Base-by-base conservation (phyloP, 2,888 invertebrate genomes). In the Melanotus villosus region DNA sequence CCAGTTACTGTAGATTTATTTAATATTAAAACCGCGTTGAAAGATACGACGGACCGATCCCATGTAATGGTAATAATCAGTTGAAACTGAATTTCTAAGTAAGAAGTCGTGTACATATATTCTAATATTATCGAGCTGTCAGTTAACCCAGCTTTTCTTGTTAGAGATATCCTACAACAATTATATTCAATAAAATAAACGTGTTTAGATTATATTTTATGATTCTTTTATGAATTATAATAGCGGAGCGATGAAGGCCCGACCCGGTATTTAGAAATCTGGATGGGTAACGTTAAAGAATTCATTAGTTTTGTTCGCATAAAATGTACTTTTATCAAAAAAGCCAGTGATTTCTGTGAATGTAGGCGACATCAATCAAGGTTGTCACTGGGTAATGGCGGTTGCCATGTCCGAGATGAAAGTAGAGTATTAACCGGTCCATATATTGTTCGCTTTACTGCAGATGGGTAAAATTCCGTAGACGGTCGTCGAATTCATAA, bases 381-480 rank as follows among this genome's bases (percentile, higher is more conserved):
- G 83, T 85, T 86, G 86, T 86, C 87, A 86, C 85, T 85, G 70
- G 85, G 85, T 86, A 86, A 86, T 86, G 86, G 86, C 84, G 84
- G 84, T 83, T 84, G 75, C 75, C 77, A 76, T 77, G 75, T 76
- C 74, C 76, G 73, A 76, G 76, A 75, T 74, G 73, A 75, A 73
- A 74, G 70, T 73, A 34, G 69, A 65, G 67, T 68, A 64, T 70
- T 59, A 67, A 64, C 62, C 34, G 45, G 59, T 38, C 64, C 54
- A 64, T 57, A 50, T 59, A 63, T 67, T 67, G 70, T 67, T 59
- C 34, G 68, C 19, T 65, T 18, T 23, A 26, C 32, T 16, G 19
- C 52, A 52, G 52, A 32, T 38, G 23, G 9, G 18, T 34, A 41
- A 41, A 41, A 41, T 41, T 41, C 5, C 2, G 18, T 41, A 41